A percentile compares a stretch with the other conserved stretches of the same genome.
These are phyloP conservation scores for Esox lucius DNA, from an alignment of 2,797 vertebrate species.

Conservation along the genomic window DNA sequence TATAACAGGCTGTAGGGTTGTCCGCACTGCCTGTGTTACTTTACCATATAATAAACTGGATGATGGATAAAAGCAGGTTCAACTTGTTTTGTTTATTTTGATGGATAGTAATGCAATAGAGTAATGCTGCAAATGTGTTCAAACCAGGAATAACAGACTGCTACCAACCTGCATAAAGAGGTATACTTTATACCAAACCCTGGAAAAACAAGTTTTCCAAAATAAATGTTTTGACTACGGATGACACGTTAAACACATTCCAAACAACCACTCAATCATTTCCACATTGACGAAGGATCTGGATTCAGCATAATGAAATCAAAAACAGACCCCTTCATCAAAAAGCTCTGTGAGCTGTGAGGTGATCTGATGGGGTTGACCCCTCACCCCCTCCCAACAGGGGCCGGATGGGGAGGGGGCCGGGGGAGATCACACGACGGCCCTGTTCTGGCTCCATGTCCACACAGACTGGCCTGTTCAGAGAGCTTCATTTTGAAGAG, in stretches of 20 bases:
- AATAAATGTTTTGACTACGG: constrained; percentile 18
- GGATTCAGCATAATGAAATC: constrained; percentile 55
- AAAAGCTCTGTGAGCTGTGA: constrained; percentile 46
- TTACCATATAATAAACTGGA: background rate
- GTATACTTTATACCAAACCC: constrained; percentile 13
- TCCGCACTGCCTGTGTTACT: background rate
- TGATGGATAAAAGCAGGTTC: background rate
- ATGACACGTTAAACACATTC: constrained; percentile 15
- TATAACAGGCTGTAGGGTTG: background rate
- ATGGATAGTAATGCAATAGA: background rate
- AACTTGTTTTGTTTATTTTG: background rate
- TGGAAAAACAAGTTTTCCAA: constrained; percentile 12
- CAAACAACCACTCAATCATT: constrained; percentile 20
- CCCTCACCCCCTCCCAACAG: constrained; percentile 60
- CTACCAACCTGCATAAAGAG: background rate
- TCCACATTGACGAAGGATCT: constrained; percentile 24
- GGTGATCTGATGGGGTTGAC: constrained; percentile 60
- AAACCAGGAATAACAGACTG: background rate
- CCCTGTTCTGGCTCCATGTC: constrained; percentile 52
- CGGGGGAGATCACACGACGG: constrained; percentile 62
- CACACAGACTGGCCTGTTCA: constrained; percentile 57
- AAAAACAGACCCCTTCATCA: constrained; percentile 62
- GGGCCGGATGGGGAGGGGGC: constrained; percentile 45
- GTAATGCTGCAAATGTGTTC: background rate
- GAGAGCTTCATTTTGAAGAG: constrained; percentile 51